A percentile compares a stretch with the other conserved stretches of the same genome.
Evolutionary conservation across 2,797 vertebrate species (phyloP).

Genomic region (Enteromius radiatus): DNA sequence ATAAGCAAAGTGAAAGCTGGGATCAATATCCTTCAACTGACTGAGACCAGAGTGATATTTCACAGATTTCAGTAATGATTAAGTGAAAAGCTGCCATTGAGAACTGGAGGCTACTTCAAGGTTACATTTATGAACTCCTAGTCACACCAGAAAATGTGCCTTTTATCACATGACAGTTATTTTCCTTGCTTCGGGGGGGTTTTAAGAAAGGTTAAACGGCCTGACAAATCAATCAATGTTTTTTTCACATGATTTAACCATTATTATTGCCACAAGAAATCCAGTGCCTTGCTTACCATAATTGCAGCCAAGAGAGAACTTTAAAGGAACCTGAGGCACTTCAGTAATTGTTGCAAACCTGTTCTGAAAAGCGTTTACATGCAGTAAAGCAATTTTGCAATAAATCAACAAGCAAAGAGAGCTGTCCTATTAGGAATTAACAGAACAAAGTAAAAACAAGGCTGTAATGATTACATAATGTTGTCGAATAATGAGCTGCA

Average conservation of each 20-base stretch:
- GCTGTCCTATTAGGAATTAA: background rate
- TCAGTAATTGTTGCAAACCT: background rate
- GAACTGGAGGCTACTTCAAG: background rate
- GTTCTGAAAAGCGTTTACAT: constrained; percentile 15
- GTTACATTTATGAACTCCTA: constrained; percentile 6
- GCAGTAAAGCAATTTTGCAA: constrained; percentile 2
- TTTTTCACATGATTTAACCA: constrained; percentile 17
- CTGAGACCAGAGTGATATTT: background rate
- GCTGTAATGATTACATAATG: background rate
- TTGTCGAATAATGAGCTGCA: constrained; percentile 7
- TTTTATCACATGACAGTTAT: constrained; percentile 30
- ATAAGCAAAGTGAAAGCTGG: constrained; percentile 29
- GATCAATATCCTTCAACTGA: background rate
- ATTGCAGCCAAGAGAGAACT: background rate
- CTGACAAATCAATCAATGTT: constrained; percentile 12
- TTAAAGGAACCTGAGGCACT: constrained; percentile 5
- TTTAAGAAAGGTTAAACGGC: constrained; percentile 11
- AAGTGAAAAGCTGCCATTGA: constrained; percentile 12
- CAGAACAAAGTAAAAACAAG: constrained; percentile 1
- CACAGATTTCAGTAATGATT: constrained; percentile 18
- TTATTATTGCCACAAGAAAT: background rate
- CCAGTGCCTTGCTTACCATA: background rate
- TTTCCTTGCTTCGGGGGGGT: background rate
- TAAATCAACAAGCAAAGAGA: background rate
- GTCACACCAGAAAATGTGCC: constrained; percentile 21